Evolutionary conservation across 2,113 vertebrate species (phyloP), one percentile per base, ranked within the genome.

Genomic region (Turdus rufiventris): DNA sequence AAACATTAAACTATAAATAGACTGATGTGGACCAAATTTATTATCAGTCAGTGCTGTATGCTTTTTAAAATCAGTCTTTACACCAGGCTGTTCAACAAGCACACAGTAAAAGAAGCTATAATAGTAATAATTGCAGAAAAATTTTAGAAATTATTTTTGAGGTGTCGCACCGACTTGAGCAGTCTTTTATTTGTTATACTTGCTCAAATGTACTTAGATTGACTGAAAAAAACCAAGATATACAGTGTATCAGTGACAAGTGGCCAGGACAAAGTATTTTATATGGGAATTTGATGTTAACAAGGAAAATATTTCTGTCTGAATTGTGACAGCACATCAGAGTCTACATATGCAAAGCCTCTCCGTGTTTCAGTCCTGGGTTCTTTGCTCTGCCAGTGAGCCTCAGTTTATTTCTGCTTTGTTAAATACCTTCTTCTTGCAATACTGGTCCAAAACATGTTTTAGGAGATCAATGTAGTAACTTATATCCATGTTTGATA

Each of bases 1-100:
- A 95, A 97, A 96, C 25, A 17, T 95, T 95, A 93, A 91, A 54
- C 67, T 96, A 82, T 92, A 97, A 85, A 97, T 94, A 94, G 91
- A 58, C 88, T 88, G 71, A 90, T 96, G 84, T 61, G 31, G 72
- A 51, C 89, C 57, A 83, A 92, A 82, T 85, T 82, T 80, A 28
- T 84, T 96, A 85, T 88, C 80, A 66, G 78, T 51, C 72, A 88
- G 73, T 92, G 60, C 34, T 91, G 40, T 65, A 72, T 88, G 62
- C 82, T 92, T 97, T 92, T 71, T 43, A 0, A 91, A 92, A 89
- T 36, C 56, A 74, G 51, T 76, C 77, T 96, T 95, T 95, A 85
- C 57, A 79, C 51, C 10, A 70, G 62, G 63, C 81, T 96, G 93
- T 94, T 97, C n/a, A 89, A 80, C 18, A 86, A 42, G 17, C 23